Evolutionary conservation across 2,888 invertebrate genomes (phyloP).

Genomic region (Drosophila limbata): DNA sequence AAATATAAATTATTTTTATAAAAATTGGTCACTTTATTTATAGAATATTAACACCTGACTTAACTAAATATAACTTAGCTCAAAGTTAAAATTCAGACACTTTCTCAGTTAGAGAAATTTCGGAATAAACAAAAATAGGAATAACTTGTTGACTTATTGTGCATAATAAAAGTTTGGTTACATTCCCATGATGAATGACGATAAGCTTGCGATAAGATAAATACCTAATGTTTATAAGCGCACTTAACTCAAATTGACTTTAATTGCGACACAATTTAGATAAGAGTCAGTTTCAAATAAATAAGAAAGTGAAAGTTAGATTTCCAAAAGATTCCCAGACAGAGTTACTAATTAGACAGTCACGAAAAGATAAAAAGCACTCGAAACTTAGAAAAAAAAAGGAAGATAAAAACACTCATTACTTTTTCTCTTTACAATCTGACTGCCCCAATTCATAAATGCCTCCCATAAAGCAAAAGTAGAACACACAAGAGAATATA

Average conservation of each 20-base stretch:
- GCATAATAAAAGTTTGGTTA: not conserved
- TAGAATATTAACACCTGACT: no score
- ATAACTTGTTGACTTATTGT: no score
- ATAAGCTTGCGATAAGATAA: not conserved
- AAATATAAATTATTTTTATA: no score
- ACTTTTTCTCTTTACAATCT: not conserved
- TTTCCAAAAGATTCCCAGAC: no score
- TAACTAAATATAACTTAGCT: no score
- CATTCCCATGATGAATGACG: no score
- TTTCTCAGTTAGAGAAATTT: not conserved
- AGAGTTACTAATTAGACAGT: not conserved
- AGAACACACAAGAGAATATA: constrained; percentile 1
- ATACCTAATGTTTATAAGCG: not conserved
- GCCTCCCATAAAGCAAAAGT: not conserved
- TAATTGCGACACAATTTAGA: not conserved
- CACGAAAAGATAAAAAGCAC: not conserved
- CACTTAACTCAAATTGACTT: not conserved
- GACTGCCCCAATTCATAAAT: not conserved
- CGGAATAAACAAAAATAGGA: not conserved
- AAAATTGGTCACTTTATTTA: no score
- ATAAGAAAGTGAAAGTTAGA: not conserved
- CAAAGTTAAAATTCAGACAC: no score
- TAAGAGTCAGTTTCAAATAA: not conserved
- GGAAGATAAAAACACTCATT: not conserved
- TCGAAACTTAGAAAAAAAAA: not conserved